Evolutionary conservation across 2,888 invertebrate genomes (phyloP), one percentile per base, ranked within the genome.

Genomic region (Drosophila lacicola): DNA sequence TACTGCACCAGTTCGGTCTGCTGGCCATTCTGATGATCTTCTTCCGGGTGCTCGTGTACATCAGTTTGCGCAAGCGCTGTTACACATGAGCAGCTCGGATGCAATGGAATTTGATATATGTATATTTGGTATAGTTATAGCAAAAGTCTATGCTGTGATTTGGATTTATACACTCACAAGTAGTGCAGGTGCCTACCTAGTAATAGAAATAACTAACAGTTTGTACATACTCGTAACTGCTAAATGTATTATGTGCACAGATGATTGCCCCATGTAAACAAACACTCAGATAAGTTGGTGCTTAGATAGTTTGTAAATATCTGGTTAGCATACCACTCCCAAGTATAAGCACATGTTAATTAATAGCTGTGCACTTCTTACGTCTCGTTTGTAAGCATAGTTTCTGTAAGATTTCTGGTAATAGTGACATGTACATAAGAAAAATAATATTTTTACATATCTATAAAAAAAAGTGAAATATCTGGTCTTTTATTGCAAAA

Each of bases 11-110:
- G 91, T 93, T 95, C 45, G 87, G 90, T 0, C 92, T 93, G 34
- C 92, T 95, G 89, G 50, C 94, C 6, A 88, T 91, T 21, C 91
- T 95, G 14, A 92, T 95, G 92, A 57, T 95, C 1, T 89, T 95
- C 4, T 95, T 94, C 79, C 92, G 95, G 74, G 92, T 93, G 0
- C 74, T 94, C 5, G 94, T 94, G 82, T 95, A 93, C 85, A 83
- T 95, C 11, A 94, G 94, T 39, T 91, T 95, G 13, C 93, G 93
- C 76, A 93, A 93, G 92, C 93, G 95, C 64, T 92, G 92, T 71
- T 81, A 87, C 49, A 90, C 91, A 55, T 91, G 82, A 82, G 17
- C 44, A 21, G 11, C 21, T 17, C 34, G 8, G 13, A 2, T 62
- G 61, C 68, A 66, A 39, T 44, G 17, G 36, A 47, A 44, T 29